Evolutionary conservation across 1,140 invertebrate species (phyloP), one percentile per base, ranked within the genome.

Genomic region (Tetramorium parvispinum): DNA sequence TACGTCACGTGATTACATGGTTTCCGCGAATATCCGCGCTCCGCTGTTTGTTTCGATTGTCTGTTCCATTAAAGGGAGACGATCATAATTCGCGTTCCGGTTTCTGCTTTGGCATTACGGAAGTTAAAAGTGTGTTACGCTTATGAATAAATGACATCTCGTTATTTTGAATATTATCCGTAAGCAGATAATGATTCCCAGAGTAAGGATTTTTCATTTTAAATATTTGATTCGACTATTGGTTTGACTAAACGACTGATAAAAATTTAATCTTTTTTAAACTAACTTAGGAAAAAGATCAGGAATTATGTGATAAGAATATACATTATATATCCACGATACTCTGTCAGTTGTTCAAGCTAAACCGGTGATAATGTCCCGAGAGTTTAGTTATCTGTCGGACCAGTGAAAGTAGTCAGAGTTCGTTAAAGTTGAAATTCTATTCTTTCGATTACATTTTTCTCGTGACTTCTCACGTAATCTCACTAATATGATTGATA

Each of bases 1-100:
- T 89, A 83, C 46, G 77, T 73, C 88, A 71, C 24, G 59, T 40
- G 76, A 86, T 89, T 86, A 88, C 57, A 73, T 61, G 59, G 75
- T 89, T 89, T 89, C 85, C 78, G 79, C 11, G 79, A 63, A n/a
- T 76, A 88, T 73, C 61, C 63, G 37, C 18, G 51, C 18, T 21
- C 53, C 10, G 27, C 18, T 16, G 53, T 78, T 65, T 46, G 13
- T 79, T 89, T 90, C 81, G 79, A 85, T 81, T 63, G 66, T 40
- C 66, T 6, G 75, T 21, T 16, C 18, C 37, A 59, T 61, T 81
- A 55, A 75, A 83, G 32, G 40, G 68, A 61, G 32, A 65, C 61
- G 32, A 65, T 21, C 40, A 40, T 53, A 59, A 61, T 11, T 24
- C 16, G 37, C 43, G 43, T 53, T 66, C 40, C 51, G 81, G n/a